A percentile compares a stretch with the other conserved stretches of the same genome.
These are phyloP conservation scores for Mesorhabditis belari DNA, from an alignment of 2,888 invertebrate species.

Conservation along the genomic window DNA sequence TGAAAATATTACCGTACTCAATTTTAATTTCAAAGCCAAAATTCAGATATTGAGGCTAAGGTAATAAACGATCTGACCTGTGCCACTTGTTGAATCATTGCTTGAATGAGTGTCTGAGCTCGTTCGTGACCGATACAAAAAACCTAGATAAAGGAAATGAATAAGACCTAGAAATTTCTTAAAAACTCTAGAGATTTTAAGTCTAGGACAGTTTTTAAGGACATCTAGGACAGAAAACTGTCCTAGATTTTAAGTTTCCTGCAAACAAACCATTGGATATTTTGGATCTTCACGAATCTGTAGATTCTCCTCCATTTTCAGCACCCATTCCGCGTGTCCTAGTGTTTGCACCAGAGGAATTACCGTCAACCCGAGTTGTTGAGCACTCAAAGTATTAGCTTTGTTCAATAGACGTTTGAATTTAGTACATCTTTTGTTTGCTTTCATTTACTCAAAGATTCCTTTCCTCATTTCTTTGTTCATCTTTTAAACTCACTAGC, in stretches of 20 bases:
- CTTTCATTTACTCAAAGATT: too few species aligned
- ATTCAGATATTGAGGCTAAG: neutral
- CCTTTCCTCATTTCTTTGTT: too few species aligned
- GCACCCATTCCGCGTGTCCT: slow-evolving; percentile 74
- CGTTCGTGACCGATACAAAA: slow-evolving; percentile 48
- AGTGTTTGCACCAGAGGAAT: slow-evolving; percentile 78
- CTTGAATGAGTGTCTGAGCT: slow-evolving; percentile 52
- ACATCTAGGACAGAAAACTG: too few species aligned
- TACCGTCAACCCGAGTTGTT: slow-evolving; percentile 60
- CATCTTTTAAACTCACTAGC: neutral
- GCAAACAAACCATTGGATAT: slow-evolving; percentile 56
- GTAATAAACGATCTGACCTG: neutral
- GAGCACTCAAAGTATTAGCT: slow-evolving; percentile 66
- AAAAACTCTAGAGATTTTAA: too few species aligned
- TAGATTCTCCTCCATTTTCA: slow-evolving; percentile 67
- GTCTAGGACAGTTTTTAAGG: too few species aligned
- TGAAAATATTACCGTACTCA: too few species aligned
- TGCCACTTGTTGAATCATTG: slow-evolving; percentile 28
- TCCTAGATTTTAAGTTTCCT: too few species aligned
- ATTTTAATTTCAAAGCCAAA: slow-evolving; percentile 9
- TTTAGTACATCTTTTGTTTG: too few species aligned
- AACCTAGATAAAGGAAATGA: slow-evolving; percentile 8
- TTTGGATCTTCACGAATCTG: slow-evolving; percentile 65
- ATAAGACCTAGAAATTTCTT: too few species aligned
- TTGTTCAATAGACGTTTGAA: slow-evolving; percentile 77